Base-by-base conservation (phyloP, 2,888 invertebrate genomes). In the Drosophila tanythrix region DNA sequence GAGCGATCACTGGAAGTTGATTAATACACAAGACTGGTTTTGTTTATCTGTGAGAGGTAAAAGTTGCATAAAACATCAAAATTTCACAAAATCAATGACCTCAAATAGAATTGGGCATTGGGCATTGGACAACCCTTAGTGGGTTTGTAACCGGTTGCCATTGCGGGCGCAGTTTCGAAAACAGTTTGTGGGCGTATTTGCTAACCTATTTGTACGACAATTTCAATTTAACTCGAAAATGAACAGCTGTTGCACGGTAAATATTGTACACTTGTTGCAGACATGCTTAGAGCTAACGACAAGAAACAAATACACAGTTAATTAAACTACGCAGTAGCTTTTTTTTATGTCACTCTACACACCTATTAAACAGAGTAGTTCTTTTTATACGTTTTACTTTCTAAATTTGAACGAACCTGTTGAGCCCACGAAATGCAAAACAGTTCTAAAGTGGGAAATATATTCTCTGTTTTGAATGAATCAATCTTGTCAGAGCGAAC, bases 341-440 rank as follows among this genome's bases (percentile, higher is more conserved):
- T 15, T n/a, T n/a, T 38, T 7, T 25, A 25, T 46, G 15, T 1
- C 8, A 8, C 15, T 46, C 7, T 4, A 15, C 1, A 25, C 25
- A 36, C 36, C 10, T 38, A n/a, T 38, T n/a, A n/a, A 10, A n/a
- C 2, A 56, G n/a, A 56, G 2, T 25, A 25, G 25, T 35, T 51
- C 3, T 40, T 58, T 53, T 35, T 31, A 21, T 50, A n/a, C 4
- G 50, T 35, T 70, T 71, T 33, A 46, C 11, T 21, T 11, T 5
- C 65, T 65, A 72, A 80, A 72, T 80, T 59, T 68, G 68, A 68
- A 65, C 52, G 33, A 57, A 67, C 64, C 74, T 75, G 70, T 74
- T 74, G 65, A 70, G 27, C 51, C 29, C 36, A 35, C 18, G 18
- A 64, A 33, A 58, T 33, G 38, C 15, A 27, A 33, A 63, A 60